Conservation (phyloP, 2,113 vertebrate species). For the Lycocorax pyrrhopterus region DNA sequence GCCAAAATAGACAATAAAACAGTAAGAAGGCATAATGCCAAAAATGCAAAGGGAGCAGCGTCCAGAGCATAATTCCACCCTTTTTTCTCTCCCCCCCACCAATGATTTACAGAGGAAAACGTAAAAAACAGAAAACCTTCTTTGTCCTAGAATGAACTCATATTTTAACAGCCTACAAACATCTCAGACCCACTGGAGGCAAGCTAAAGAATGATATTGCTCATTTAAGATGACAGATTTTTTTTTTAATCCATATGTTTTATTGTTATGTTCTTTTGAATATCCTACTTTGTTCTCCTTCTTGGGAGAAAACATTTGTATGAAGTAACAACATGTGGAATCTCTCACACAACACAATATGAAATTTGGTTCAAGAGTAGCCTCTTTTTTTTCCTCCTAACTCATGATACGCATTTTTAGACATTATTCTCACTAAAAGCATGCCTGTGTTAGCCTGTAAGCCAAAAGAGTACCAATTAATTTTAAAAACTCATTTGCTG, state of each 20-base stretch:
- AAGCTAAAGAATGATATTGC: conserved; percentile 2
- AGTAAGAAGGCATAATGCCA: conserved; percentile 83
- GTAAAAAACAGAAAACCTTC: conserved; percentile 80
- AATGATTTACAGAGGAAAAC: conserved; percentile 79
- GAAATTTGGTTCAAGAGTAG: conserved; percentile 22
- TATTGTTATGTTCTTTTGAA: conserved; percentile 55
- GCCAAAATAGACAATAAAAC: conserved; percentile 95
- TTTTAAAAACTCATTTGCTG: neutral
- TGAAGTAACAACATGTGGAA: conserved; percentile 59
- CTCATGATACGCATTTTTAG: neutral
- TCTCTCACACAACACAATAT: conserved; percentile 58
- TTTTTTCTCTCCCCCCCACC: neutral
- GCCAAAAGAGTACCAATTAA: neutral
- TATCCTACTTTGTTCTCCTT: conserved; percentile 48
- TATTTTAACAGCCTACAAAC: conserved; percentile 78
- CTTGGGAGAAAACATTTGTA: conserved; percentile 39
- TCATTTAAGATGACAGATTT: conserved; percentile 35
- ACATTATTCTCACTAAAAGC: neutral
- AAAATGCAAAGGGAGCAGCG: conserved; percentile 80
- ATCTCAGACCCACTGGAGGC: conserved; percentile 71
- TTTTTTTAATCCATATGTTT: conserved; percentile 59
- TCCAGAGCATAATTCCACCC: conserved; percentile 83
- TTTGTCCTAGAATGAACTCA: conserved; percentile 86
- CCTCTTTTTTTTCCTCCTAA: neutral
- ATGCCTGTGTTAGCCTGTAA: neutral